A percentile compares a stretch with the other conserved stretches of the same genome.
These are phyloP conservation scores for Eupleurogrammus muticus DNA, from an alignment of 2,797 vertebrate genomes.

Conservation along the genomic window DNA sequence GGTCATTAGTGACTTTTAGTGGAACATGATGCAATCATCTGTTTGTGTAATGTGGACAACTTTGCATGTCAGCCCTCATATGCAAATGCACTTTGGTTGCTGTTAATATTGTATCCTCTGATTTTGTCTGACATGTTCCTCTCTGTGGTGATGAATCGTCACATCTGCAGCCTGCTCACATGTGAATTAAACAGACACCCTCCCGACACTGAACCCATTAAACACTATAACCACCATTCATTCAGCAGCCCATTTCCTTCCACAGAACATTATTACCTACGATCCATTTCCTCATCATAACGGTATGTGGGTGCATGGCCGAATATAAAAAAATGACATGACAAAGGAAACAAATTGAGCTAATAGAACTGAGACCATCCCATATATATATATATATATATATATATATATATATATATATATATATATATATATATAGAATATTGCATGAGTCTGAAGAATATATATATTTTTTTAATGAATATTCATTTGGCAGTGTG, in stretches of 20 bases:
- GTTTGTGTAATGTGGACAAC: background rate
- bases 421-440: conserved; percentile 7
- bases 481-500: conserved; percentile 25
- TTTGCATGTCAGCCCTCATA: background rate
- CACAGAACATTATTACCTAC: conserved; percentile 26
- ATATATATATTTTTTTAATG: conserved; percentile 23
- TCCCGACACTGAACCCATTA: conserved; percentile 18
- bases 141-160: conserved; percentile 16
- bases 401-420: too few species aligned
- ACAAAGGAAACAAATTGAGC: conserved; percentile 17
- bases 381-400: conserved; percentile 3
- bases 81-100: background rate
- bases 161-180: conserved; percentile 19
- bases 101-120: background rate
- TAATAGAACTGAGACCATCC: background rate
- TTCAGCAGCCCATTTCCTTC: conserved; percentile 46
- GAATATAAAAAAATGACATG: conserved; percentile 1
- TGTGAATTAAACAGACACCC: conserved; percentile 15
- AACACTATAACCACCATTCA: conserved; percentile 14
- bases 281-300: conserved; percentile 51
- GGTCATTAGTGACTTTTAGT: background rate
- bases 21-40: background rate
- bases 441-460: background rate
- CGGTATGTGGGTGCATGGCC: background rate
- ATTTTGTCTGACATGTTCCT: background rate